Evolutionary conservation across 2,888 invertebrate genomes (phyloP), one percentile per base, ranked within the genome.

Genomic region (Darwinula stevensoni): DNA sequence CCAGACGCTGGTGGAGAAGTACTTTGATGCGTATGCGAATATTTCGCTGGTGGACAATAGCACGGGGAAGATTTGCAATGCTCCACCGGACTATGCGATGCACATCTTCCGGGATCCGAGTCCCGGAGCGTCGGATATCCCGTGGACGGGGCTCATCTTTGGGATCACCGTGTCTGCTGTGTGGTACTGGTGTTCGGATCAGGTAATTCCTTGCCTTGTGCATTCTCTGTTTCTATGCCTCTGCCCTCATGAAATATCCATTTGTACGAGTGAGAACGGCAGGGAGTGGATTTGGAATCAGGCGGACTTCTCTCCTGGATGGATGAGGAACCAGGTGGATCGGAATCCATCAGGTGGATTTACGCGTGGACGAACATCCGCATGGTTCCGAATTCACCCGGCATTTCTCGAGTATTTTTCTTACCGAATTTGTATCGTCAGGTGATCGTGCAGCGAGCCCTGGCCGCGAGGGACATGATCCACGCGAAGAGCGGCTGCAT

Each of bases 401-500:
- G n/a, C n/a, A n/a, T n/a, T n/a, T n/a, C n/a, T n/a, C n/a, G n/a
- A n/a, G n/a, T n/a, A n/a, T n/a, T n/a, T n/a, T n/a, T n/a, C n/a
- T n/a, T n/a, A n/a, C n/a, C n/a, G n/a, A n/a, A n/a, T n/a, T n/a
- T n/a, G n/a, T n/a, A n/a, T 30, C 29, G 16, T 16, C 33, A 53
- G 53, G 54, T 56, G 3, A 45, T 57, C 31, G 56, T 57, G 1
- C 56, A 56, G 40, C 40, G 56, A 15, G 47, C 49, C 3, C 42
- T 56, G 30, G 49, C 55, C 3, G 48, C 54, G 6, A 53, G 49
- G 40, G 51, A 53, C 40, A 49, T 56, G 46, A 44, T 47, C 9
- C 56, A 58, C 40, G 57, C 57, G 3, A 57, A 57, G 42, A 56
- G 49, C 4, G 57, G 56, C 3, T 52, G 53, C 17, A 49, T 57